Conservation (phyloP, 2,797 vertebrate genomes). For the Eutrigla gurnardus region DNA sequence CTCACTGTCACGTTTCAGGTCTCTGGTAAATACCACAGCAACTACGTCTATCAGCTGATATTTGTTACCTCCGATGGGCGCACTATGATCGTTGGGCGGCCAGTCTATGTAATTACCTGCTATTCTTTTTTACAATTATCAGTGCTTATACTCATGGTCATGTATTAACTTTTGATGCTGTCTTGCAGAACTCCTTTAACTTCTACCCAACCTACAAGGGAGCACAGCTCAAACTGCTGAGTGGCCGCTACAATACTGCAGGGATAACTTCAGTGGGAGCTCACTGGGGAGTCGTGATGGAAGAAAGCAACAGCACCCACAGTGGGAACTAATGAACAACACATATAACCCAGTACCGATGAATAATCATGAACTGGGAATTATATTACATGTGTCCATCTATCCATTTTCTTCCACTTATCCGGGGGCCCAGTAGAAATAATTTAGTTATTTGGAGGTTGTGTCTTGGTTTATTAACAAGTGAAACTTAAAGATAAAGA, state of each 20-base stretch:
- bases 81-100: conserved; percentile 33
- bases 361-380: background rate
- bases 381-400: too few species aligned
- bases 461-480: background rate
- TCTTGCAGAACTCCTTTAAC: conserved; percentile 50
- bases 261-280: conserved; percentile 51
- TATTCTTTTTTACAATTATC: background rate
- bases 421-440: too few species aligned
- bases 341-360: background rate
- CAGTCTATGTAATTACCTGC: conserved; percentile 45
- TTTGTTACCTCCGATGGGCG: conserved; percentile 59
- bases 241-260: background rate
- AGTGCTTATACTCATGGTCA: background rate
- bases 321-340: background rate
- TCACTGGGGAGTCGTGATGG: conserved; percentile 49
- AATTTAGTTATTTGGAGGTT: too few species aligned
- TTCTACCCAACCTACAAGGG: background rate
- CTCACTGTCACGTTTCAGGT: conserved; percentile 41
- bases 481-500: background rate
- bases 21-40: conserved; percentile 56
- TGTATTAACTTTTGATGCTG: background rate
- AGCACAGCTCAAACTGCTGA: conserved; percentile 48
- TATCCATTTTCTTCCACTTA: too few species aligned
- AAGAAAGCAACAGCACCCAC: background rate
- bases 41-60: conserved; percentile 53